Percentiles rank a stretch among this genome's conserved stretches.
Evolutionary conservation across 2,797 vertebrate genomes (phyloP).

Genomic region (Notolepis coatsorum): DNA sequence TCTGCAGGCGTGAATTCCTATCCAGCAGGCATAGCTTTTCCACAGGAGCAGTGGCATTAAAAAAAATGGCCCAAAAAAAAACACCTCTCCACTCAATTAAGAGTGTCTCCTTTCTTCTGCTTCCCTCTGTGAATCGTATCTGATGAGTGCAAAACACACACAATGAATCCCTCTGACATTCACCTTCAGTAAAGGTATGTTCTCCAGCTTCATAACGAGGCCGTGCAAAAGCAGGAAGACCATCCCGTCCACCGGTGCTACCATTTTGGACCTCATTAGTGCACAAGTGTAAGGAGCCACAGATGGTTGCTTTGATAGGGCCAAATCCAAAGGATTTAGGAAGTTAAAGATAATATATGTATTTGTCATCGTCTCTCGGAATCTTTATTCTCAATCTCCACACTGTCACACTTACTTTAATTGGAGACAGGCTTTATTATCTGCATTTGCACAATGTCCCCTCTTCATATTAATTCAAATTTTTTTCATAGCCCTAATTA

Average conservation of each 20-base stretch:
- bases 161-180: conserved; percentile 21
- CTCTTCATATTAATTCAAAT: conserved; percentile 35
- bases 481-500: conserved; percentile 65
- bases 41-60: conserved; percentile 30
- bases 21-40: conserved; percentile 29
- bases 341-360: conserved; percentile 38
- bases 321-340: conserved; percentile 26
- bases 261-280: conserved; percentile 54
- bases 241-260: conserved; percentile 17
- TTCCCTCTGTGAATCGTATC: conserved; percentile 41
- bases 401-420: conserved; percentile 40
- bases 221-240: conserved; percentile 24
- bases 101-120: conserved; percentile 47
- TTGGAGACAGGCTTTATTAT: conserved; percentile 53
- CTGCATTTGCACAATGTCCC: conserved; percentile 43
- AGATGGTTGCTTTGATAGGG: conserved; percentile 42
- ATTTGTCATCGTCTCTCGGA: conserved; percentile 30
- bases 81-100: conserved; percentile 64
- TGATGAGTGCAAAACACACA: conserved; percentile 32
- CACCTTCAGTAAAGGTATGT: conserved; percentile 15
- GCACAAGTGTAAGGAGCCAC: conserved; percentile 34
- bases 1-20: conserved; percentile 40
- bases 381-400: conserved; percentile 40
- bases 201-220: background rate
- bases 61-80: conserved; percentile 6